Conservation (phyloP, 2,888 invertebrate genomes). For the Cephus runcator region DNA sequence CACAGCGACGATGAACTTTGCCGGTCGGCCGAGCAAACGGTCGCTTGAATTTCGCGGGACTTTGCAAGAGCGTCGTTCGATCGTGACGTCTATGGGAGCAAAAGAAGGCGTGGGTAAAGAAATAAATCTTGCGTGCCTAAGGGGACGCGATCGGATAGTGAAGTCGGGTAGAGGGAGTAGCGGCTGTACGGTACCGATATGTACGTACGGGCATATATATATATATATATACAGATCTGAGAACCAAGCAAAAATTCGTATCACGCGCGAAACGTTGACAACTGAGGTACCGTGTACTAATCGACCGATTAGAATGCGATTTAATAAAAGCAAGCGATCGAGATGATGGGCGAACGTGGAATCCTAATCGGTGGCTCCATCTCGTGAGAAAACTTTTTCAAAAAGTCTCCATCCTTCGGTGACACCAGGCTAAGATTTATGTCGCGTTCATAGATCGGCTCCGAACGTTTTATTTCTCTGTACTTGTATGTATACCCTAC, state of each 20-base stretch:
- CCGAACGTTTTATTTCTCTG: not conserved
- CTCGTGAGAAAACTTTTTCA: conserved; percentile 1
- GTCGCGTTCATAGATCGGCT: not conserved
- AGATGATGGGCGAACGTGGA: conserved; percentile 1
- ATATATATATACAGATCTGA: conserved; percentile 15
- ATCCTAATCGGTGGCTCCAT: not conserved
- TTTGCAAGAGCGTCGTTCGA: not conserved
- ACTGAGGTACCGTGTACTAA: conserved; percentile 16
- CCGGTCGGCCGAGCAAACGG: not conserved
- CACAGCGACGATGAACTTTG: not conserved
- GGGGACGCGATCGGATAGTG: not conserved
- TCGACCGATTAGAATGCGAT: conserved; percentile 13
- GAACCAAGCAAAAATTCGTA: conserved; percentile 17
- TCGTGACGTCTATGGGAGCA: not conserved
- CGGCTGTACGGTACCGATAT: not conserved
- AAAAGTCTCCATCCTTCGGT: not conserved
- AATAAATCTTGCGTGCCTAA: not conserved
- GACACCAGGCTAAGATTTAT: not conserved
- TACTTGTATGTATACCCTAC: not conserved
- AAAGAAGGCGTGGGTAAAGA: not conserved
- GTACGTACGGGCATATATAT: too few relatives aligned
- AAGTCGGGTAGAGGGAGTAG: conserved; percentile 4
- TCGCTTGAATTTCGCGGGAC: not conserved
- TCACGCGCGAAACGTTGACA: conserved; percentile 18
- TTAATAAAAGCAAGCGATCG: conserved; percentile 5